Evolutionary conservation across 2,113 vertebrate species (phyloP).

Genomic region (Mixornis gularis): DNA sequence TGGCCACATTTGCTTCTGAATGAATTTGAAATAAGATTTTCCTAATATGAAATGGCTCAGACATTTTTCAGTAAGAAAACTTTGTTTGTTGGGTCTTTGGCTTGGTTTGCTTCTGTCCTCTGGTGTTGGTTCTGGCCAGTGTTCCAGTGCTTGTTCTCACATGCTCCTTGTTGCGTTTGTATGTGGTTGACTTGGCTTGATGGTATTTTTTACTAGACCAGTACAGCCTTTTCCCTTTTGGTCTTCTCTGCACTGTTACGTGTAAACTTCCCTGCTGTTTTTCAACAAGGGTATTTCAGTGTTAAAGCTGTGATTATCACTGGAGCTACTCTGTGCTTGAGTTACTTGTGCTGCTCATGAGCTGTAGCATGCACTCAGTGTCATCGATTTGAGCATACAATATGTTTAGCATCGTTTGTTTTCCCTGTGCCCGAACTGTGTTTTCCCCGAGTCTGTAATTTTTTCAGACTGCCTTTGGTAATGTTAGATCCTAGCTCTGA

Average conservation of each 20-base stretch:
- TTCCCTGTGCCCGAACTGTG: background rate
- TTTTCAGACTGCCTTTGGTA: constrained; percentile 28
- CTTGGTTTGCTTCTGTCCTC: background rate
- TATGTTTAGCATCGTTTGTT: constrained; percentile 23
- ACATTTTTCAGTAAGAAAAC: background rate
- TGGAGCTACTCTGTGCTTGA: background rate
- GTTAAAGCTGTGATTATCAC: background rate
- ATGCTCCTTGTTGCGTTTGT: background rate
- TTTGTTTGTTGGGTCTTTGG: background rate
- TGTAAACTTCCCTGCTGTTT: background rate
- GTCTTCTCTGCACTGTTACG: fast-evolving
- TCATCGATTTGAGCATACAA: background rate
- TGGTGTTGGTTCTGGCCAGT: background rate
- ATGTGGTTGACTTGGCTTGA: background rate
- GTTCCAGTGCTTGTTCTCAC: background rate
- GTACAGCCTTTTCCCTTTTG: background rate
- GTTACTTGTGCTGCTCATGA: background rate
- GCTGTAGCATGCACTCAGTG: background rate
- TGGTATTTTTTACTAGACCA: background rate
- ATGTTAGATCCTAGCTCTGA: fast-evolving
- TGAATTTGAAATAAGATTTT: background rate
- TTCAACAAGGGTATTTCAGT: background rate
- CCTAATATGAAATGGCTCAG: background rate
- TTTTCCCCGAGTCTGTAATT: background rate
- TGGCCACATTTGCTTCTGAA: background rate